Conservation (phyloP, 2,797 vertebrate genomes). For the Chloroceryle amazona region DNA sequence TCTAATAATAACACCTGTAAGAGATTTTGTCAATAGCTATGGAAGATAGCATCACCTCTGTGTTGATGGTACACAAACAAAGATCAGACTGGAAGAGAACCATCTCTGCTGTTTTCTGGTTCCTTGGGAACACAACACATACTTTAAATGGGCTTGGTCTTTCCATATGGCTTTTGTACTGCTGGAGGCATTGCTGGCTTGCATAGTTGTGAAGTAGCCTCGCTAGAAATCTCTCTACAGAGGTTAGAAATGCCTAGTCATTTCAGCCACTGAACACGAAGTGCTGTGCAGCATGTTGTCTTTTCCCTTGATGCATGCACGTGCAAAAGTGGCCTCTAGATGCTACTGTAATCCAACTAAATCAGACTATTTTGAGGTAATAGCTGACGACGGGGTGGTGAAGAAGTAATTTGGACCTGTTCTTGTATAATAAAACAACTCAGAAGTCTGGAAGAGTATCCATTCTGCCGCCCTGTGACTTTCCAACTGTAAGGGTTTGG, state of each 20-base stretch:
- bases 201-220: background rate
- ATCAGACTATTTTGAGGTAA: background rate
- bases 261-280: background rate
- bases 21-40: background rate
- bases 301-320: background rate
- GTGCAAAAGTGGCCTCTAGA: slow-evolving; percentile 4
- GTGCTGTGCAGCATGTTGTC: fast-evolving
- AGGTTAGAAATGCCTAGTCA: background rate
- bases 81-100: background rate
- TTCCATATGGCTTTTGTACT: background rate
- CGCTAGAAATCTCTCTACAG: background rate
- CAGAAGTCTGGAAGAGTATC: background rate
- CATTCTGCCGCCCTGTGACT: background rate
- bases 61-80: background rate
- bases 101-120: background rate
- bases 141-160: background rate
- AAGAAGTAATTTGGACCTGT: background rate
- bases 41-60: too few species aligned
- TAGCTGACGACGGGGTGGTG: background rate
- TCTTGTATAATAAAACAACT: background rate
- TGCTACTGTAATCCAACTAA: slow-evolving; percentile 35
- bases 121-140: background rate
- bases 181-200: background rate
- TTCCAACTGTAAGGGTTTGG: background rate
- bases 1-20: background rate